Evolutionary conservation across 1,140 invertebrate genomes (phyloP).

Genomic region (Samia ricini): DNA sequence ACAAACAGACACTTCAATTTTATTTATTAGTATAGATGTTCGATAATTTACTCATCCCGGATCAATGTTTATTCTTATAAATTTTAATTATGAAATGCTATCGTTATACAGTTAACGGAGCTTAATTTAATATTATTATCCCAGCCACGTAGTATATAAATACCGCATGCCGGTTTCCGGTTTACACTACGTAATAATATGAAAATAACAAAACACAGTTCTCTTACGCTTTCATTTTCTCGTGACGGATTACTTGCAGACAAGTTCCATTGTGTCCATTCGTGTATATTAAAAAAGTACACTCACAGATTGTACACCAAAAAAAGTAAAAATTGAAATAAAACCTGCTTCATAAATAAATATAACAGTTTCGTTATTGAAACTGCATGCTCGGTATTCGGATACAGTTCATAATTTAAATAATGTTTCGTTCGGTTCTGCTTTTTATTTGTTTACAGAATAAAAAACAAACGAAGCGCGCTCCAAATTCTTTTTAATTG

Average conservation of each 20-base stretch:
- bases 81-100: slow-evolving; percentile 1
- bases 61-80: too few species aligned
- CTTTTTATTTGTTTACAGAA: slow-evolving; percentile 15
- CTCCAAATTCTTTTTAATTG: slow-evolving; percentile 37
- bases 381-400: slow-evolving; percentile 4
- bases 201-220: slow-evolving; percentile 41
- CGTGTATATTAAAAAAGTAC: slow-evolving; percentile 37
- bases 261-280: slow-evolving; percentile 55
- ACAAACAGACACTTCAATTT: too few species aligned
- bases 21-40: too few species aligned
- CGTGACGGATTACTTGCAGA: slow-evolving; percentile 52
- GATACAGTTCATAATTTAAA: not conserved
- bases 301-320: slow-evolving; percentile 43
- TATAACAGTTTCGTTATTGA: slow-evolving; percentile 16
- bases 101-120: not conserved
- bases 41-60: too few species aligned
- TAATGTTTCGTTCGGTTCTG: slow-evolving; percentile 6
- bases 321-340: slow-evolving; percentile 13
- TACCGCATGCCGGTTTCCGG: not conserved
- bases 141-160: not conserved
- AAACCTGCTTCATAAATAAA: not conserved
- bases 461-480: slow-evolving; percentile 30
- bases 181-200: not conserved
- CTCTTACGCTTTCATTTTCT: slow-evolving; percentile 73
- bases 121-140: not conserved